Evolutionary conservation across 2,113 vertebrate species (phyloP).

Genomic region (Gymnocephalus cernua): DNA sequence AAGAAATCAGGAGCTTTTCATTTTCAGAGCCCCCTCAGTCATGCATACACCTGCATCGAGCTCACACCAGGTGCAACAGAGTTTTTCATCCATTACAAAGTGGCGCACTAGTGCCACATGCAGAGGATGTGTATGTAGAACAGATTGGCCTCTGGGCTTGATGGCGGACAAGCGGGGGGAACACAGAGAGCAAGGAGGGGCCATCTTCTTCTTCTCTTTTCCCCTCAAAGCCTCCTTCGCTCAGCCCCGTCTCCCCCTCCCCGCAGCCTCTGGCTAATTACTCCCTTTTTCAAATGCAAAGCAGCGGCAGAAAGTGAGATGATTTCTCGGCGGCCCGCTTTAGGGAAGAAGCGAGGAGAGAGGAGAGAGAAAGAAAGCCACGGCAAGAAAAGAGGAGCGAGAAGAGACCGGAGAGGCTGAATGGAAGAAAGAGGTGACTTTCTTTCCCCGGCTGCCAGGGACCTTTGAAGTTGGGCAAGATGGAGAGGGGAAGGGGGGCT

Average conservation of each 20-base stretch:
- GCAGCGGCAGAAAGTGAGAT: conserved; percentile 85
- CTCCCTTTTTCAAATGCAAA: conserved; percentile 87
- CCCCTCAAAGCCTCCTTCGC: conserved; percentile 40
- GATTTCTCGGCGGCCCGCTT: conserved; percentile 82
- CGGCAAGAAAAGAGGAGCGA: conserved; percentile 66
- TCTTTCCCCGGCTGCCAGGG: conserved; percentile 78
- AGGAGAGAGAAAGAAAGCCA: conserved; percentile 70
- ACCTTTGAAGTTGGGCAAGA: conserved; percentile 83
- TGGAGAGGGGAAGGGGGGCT: conserved; percentile 49
- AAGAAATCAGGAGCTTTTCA: not conserved
- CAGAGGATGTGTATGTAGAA: conserved; percentile 6
- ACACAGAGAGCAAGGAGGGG: conserved; percentile 28
- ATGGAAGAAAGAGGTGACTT: conserved; percentile 85
- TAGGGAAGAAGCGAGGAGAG: conserved; percentile 59
- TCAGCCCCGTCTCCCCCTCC: conserved; percentile 33
- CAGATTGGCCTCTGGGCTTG: conserved; percentile 42
- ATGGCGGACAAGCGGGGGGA: conserved; percentile 27
- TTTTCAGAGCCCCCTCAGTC: not conserved
- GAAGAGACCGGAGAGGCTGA: conserved; percentile 67
- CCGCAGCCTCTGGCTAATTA: conserved; percentile 82
- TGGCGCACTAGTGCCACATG: not conserved
- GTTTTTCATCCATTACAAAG: conserved; percentile 2
- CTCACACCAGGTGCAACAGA: conserved; percentile 19
- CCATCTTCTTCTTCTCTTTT: conserved; percentile 44
- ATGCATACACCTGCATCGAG: not conserved